Conservation (phyloP, 2,113 vertebrate species). For the Pygoscelis antarcticus region DNA sequence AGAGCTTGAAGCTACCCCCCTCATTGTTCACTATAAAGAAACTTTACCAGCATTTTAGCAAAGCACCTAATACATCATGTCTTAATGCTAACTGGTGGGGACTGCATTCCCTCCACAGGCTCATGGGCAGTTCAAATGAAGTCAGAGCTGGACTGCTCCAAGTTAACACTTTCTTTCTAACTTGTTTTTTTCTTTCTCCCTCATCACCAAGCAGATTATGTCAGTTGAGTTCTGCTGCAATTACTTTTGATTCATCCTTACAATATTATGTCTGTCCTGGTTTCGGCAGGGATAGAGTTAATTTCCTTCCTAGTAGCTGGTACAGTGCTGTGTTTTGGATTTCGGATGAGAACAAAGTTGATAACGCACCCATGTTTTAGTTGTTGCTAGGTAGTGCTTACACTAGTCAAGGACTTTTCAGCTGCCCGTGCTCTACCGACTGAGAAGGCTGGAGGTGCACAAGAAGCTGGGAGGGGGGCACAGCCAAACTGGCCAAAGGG, state of each 20-base stretch:
- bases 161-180: neutral
- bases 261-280: neutral
- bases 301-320: too few relatives aligned
- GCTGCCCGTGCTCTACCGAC: too few relatives aligned
- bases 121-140: neutral
- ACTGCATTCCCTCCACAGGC: neutral
- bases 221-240: neutral
- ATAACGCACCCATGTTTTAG: too few relatives aligned
- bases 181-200: neutral
- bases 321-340: too few relatives aligned
- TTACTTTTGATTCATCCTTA: neutral
- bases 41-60: slow-evolving; percentile 16
- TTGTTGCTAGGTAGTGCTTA: too few relatives aligned
- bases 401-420: too few relatives aligned
- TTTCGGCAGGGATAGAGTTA: too few relatives aligned
- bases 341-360: too few relatives aligned
- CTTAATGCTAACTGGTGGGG: neutral
- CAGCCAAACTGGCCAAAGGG: too few relatives aligned
- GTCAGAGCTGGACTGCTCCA: neutral
- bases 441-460: too few relatives aligned
- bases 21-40: neutral
- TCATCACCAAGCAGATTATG: neutral
- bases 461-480: too few relatives aligned
- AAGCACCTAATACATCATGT: neutral
- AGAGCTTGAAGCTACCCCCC: slow-evolving; percentile 10